These are phyloP conservation scores for Dromiciops gliroides DNA, from an alignment of 2,113 vertebrate species.

Conservation along the genomic window DNA sequence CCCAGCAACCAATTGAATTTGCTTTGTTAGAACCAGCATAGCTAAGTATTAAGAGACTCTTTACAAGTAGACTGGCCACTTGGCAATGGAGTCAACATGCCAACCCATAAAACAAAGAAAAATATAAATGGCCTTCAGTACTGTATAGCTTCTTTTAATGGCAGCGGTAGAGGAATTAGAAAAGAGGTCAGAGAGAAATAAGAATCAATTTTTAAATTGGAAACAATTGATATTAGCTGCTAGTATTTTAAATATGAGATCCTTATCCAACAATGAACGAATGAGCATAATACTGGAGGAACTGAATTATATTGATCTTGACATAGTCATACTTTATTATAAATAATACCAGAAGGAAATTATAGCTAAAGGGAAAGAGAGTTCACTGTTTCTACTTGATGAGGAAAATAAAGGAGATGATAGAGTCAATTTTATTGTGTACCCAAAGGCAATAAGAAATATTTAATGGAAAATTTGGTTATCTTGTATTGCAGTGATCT, in stretches of 20 bases:
- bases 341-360: neutral
- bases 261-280: neutral
- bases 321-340: neutral
- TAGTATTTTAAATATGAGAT: neutral
- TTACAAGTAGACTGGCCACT: neutral
- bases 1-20: neutral
- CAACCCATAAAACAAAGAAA: neutral
- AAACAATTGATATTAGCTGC: neutral
- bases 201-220: neutral
- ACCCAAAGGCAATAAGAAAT: neutral
- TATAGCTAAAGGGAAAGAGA: too few species aligned
- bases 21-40: neutral
- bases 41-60: neutral
- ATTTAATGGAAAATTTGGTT: neutral
- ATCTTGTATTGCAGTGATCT: neutral
- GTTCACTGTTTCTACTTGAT: neutral
- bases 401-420: neutral
- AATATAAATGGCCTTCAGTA: neutral
- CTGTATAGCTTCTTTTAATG: neutral
- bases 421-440: neutral
- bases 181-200: neutral
- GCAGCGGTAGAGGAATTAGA: neutral
- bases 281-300: neutral
- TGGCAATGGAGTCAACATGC: neutral
- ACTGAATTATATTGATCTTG: neutral